Percentiles rank a stretch among this genome's conserved stretches.
Evolutionary conservation across 2,797 vertebrate species (phyloP).

Genomic region (Lerista edwardsae): DNA sequence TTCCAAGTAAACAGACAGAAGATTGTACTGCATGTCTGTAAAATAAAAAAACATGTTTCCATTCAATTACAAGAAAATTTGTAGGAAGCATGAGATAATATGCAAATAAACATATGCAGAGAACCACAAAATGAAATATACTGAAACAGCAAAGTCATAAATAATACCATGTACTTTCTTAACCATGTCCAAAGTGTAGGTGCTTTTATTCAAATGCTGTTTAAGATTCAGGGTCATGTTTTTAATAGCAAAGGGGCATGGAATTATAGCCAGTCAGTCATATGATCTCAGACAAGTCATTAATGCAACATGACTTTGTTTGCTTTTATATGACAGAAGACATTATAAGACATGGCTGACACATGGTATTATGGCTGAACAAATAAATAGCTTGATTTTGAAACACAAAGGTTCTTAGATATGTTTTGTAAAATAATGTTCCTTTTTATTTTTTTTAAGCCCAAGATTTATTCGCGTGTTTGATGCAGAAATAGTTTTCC

Average conservation of each 20-base stretch:
- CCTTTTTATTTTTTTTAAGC: constrained; percentile 42
- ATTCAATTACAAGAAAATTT: not conserved
- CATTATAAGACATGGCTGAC: constrained; percentile 86
- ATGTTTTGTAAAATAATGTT: constrained; percentile 73
- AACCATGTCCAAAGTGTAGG: constrained; percentile 72
- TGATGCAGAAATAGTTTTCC: constrained; percentile 44
- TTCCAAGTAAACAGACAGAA: constrained; percentile 11
- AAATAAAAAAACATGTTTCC: not conserved
- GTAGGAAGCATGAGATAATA: constrained; percentile 24
- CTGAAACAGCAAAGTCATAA: constrained; percentile 73
- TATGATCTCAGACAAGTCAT: constrained; percentile 74
- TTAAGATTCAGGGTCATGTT: constrained; percentile 74
- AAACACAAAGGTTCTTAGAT: constrained; percentile 75
- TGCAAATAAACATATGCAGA: constrained; percentile 50
- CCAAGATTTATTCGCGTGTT: constrained; percentile 28
- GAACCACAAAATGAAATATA: constrained; percentile 36
- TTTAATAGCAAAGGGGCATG: constrained; percentile 78
- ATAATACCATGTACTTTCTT: constrained; percentile 75
- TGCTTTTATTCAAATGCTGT: constrained; percentile 64
- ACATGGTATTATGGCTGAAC: constrained; percentile 82
- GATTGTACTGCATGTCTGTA: not conserved
- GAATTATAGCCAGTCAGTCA: constrained; percentile 81
- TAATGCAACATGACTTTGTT: constrained; percentile 83
- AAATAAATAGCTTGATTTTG: constrained; percentile 88
- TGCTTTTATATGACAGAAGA: constrained; percentile 93